Conservation (phyloP, 2,888 invertebrate genomes). For the Lithophane leautieri region DNA sequence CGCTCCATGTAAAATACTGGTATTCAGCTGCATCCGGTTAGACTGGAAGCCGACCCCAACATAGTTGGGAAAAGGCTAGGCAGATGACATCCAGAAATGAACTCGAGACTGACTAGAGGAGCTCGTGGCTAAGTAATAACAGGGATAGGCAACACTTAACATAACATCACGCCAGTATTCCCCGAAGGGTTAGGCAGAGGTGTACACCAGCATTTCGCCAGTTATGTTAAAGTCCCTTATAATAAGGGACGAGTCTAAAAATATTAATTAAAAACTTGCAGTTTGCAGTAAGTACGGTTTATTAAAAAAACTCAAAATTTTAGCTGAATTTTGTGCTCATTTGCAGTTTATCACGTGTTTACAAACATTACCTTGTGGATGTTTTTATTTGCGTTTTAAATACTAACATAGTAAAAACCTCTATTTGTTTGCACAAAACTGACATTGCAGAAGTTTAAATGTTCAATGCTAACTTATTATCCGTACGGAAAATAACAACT, state of each 20-base stretch:
- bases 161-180: too few relatives aligned
- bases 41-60: too few relatives aligned
- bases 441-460: constrained; percentile 70
- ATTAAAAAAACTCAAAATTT: constrained; percentile 21
- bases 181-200: too few relatives aligned
- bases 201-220: too few relatives aligned
- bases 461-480: constrained; percentile 62
- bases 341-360: constrained; percentile 57
- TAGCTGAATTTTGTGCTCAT: constrained; percentile 44
- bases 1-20: too few relatives aligned
- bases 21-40: too few relatives aligned
- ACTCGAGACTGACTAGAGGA: too few relatives aligned
- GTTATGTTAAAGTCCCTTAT: too few relatives aligned
- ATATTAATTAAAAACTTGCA: constrained; percentile 17
- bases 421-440: constrained; percentile 69
- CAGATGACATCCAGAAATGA: neutral
- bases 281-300: constrained; percentile 7
- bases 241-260: neutral
- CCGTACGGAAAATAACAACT: constrained; percentile 33
- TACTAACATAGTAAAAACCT: constrained; percentile 64
- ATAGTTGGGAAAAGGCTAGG: too few relatives aligned
- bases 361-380: constrained; percentile 69
- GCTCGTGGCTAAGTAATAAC: too few relatives aligned
- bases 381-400: constrained; percentile 73
- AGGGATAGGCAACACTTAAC: constrained; percentile 3